Conservation (phyloP, 2,113 vertebrate genomes). For the Xiphophorus maculatus region DNA sequence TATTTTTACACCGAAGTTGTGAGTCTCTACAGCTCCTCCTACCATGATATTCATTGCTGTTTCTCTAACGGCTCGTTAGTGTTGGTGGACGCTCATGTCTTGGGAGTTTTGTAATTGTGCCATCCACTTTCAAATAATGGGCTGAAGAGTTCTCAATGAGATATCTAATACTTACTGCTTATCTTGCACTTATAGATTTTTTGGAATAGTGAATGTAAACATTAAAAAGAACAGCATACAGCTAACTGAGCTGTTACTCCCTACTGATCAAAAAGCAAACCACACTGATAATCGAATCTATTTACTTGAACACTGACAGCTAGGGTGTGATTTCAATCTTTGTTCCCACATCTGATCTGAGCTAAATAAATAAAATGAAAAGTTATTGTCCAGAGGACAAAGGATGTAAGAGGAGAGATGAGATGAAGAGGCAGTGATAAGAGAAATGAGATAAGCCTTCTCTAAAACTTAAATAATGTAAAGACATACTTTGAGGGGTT, state of each 20-base stretch:
- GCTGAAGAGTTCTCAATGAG: too few relatives aligned
- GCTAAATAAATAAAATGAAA: neutral
- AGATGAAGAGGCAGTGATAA: neutral
- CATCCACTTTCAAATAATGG: too few relatives aligned
- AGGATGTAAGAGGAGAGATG: neutral
- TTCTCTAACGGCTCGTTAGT: too few relatives aligned
- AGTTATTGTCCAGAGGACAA: neutral
- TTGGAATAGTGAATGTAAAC: too few relatives aligned
- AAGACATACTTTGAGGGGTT: neutral
- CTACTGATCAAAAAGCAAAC: neutral
- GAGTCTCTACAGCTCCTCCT: too few relatives aligned
- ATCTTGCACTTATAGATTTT: too few relatives aligned
- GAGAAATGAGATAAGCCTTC: neutral
- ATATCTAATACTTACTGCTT: too few relatives aligned
- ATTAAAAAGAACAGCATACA: too few relatives aligned
- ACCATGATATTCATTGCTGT: too few relatives aligned
- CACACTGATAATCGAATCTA: neutral
- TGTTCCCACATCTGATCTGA: constrained; percentile 1
- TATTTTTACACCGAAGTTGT: too few relatives aligned
- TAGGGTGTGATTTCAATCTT: neutral
- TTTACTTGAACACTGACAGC: neutral
- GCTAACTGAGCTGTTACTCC: neutral
- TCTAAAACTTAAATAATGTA: neutral
- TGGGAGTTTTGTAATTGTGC: too few relatives aligned
- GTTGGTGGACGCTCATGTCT: too few relatives aligned